Evolutionary conservation across 2,797 vertebrate genomes (phyloP).

Genomic region (Columba guinea): DNA sequence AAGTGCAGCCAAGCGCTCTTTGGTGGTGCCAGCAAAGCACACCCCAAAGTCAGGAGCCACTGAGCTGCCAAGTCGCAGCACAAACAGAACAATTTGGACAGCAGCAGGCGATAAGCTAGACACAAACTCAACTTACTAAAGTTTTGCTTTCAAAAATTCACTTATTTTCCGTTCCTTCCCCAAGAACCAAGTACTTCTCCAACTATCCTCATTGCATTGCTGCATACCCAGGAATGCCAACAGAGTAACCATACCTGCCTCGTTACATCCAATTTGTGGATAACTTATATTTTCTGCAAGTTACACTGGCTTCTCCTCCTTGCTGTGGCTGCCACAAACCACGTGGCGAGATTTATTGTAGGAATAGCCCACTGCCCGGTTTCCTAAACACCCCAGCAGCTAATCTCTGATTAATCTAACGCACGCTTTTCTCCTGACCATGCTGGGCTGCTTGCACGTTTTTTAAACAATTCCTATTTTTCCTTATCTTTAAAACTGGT

Average conservation of each 20-base stretch:
- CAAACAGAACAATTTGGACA: background rate
- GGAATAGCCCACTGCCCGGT: background rate
- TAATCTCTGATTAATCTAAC: background rate
- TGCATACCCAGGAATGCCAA: background rate
- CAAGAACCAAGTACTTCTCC: background rate
- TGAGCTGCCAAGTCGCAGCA: background rate
- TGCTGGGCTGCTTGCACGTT: background rate
- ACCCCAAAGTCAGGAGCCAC: background rate
- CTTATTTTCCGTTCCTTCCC: background rate
- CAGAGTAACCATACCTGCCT: background rate
- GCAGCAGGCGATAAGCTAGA: background rate
- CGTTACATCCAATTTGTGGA: background rate
- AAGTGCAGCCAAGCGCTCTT: background rate
- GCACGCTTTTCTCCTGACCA: background rate
- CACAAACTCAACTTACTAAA: background rate
- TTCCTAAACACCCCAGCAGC: background rate
- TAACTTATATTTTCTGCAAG: background rate
- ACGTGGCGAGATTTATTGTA: constrained; percentile 7
- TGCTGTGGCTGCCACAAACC: background rate
- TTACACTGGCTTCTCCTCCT: background rate
- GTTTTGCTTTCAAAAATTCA: background rate
- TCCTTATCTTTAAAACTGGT: background rate
- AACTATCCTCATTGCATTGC: background rate
- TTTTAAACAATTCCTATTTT: background rate
- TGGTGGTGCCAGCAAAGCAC: background rate